phyloP scores from a whole-genome alignment of 2,113 vertebrate genomes.

The Dicentrarchus labrax region DNA sequence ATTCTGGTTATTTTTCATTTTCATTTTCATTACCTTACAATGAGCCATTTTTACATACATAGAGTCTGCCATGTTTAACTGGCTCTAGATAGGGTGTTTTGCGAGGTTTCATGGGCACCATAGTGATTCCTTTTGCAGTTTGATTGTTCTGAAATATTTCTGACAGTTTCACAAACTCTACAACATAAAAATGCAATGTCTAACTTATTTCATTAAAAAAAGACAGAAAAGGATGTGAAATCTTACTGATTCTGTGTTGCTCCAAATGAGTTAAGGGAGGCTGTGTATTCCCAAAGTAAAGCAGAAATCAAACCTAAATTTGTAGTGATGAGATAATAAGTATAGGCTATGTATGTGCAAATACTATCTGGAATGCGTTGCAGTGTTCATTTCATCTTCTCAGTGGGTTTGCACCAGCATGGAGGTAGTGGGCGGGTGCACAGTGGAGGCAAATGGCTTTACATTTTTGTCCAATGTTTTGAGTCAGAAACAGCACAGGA shows the following conservation, averaged over 20 bases:
- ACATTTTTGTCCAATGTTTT: neutral
- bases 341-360: conserved; percentile 6
- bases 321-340: neutral
- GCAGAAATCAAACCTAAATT: conserved; percentile 9
- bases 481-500: conserved; percentile 1
- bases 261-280: conserved; percentile 5
- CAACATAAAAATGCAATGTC: neutral
- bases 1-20: neutral
- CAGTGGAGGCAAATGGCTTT: conserved; percentile 3
- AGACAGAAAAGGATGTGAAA: neutral
- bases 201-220: neutral
- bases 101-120: no score
- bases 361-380: neutral
- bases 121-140: no score
- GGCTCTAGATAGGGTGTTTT: no score
- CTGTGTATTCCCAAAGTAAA: conserved; percentile 15
- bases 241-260: neutral
- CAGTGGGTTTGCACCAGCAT: neutral
- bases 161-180: neutral
- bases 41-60: no score
- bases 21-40: no score
- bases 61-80: no score
- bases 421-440: neutral
- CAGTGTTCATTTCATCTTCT: neutral
- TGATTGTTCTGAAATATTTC: no score